Percentiles rank a stretch among this genome's conserved stretches.
Evolutionary conservation across 1,140 invertebrate genomes (phyloP).

Genomic region (Pseudoatta argentina): DNA sequence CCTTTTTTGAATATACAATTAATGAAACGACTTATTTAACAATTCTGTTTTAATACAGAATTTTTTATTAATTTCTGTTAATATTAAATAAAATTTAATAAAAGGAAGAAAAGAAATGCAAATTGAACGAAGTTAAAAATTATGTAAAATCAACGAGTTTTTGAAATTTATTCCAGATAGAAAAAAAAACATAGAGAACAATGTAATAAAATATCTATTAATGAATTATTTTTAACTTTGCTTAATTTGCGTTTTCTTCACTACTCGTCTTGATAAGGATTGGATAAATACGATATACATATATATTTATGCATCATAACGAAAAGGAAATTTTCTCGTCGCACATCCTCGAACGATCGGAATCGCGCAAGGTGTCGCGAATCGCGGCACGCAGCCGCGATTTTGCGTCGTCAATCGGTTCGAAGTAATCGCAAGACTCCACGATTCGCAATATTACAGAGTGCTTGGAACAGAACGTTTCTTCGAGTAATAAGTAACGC

Average conservation of each 20-base stretch:
- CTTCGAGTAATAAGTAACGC: conserved; percentile 78
- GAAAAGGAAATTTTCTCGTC: conserved; percentile 10
- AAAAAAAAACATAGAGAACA: too few relatives aligned
- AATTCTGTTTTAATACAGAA: not conserved
- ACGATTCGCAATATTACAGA: conserved; percentile 73
- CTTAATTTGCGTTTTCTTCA: not conserved
- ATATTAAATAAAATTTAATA: not conserved
- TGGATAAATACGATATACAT: conserved; percentile 33
- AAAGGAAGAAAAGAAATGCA: too few relatives aligned
- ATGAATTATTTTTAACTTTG: not conserved
- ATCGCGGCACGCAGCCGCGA: conserved; percentile 34
- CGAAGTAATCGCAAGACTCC: conserved; percentile 65
- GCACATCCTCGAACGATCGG: conserved; percentile 25
- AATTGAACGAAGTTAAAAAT: too few relatives aligned
- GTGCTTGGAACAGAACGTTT: conserved; percentile 74
- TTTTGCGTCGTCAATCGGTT: conserved; percentile 63
- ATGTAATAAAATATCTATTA: too few relatives aligned
- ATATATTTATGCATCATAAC: conserved; percentile 30
- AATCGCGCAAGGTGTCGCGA: conserved; percentile 39
- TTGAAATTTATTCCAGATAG: too few relatives aligned
- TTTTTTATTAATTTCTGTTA: not conserved
- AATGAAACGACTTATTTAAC: not conserved
- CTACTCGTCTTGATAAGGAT: not conserved
- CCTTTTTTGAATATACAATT: too few relatives aligned
- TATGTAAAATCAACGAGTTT: too few relatives aligned